A percentile compares a stretch with the other conserved stretches of the same genome.
Evolutionary conservation across 2,113 vertebrate species (phyloP).

Genomic region (Nothocercus julius): DNA sequence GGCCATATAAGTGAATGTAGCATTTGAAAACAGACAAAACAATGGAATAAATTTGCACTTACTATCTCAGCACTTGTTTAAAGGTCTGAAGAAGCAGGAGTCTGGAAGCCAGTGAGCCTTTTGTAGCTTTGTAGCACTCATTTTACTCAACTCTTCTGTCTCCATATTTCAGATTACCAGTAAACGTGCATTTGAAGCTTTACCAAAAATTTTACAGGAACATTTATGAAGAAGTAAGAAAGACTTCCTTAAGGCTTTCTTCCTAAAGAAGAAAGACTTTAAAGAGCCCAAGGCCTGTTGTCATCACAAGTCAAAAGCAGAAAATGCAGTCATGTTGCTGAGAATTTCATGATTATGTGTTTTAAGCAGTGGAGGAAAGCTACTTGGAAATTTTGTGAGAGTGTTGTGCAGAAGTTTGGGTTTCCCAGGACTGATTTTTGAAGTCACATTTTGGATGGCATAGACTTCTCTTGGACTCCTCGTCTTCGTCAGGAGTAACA

Average conservation of each 20-base stretch:
- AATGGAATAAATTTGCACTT: background rate
- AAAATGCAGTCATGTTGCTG: too few relatives aligned
- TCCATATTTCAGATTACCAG: background rate
- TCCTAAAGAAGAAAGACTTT: too few relatives aligned
- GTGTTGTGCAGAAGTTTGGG: background rate
- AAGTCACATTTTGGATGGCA: background rate
- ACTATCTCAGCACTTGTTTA: background rate
- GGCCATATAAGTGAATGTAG: background rate
- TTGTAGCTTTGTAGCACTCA: background rate
- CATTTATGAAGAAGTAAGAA: background rate
- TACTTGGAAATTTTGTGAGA: background rate
- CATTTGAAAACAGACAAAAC: background rate
- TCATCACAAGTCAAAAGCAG: too few relatives aligned
- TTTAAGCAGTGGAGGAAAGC: too few relatives aligned
- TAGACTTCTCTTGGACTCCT: background rate
- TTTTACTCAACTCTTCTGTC: background rate
- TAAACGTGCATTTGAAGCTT: background rate
- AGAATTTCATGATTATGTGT: too few relatives aligned
- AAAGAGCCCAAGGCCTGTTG: too few relatives aligned
- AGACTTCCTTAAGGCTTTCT: too few relatives aligned
- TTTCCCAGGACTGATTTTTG: background rate
- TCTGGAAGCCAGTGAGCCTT: background rate
- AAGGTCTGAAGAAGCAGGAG: background rate
- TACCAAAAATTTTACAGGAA: accelerated
- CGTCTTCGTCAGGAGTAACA: background rate